A percentile compares a stretch with the other conserved stretches of the same genome.
These are phyloP conservation scores for Ricordea florida DNA, from an alignment of 92 coral and sea anemone species.

Conservation along the genomic window DNA sequence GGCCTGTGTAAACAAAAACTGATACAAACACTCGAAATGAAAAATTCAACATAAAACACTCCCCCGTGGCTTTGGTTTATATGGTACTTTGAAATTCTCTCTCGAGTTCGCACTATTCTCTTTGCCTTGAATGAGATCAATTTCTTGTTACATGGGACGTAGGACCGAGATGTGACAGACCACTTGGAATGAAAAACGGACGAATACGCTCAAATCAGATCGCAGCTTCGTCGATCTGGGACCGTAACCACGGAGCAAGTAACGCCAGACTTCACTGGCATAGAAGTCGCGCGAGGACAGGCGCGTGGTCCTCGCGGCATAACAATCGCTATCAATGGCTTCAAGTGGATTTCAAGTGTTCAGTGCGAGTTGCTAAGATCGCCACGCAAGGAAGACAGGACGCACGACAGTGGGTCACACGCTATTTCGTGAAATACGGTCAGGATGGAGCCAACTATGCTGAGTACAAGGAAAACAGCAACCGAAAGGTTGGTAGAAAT, in stretches of 20 bases:
- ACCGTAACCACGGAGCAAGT: conserved; percentile 49
- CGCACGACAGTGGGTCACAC: conserved; percentile 39
- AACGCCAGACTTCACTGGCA: conserved; percentile 61
- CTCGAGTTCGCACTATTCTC: background rate
- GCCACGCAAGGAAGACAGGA: conserved; percentile 42
- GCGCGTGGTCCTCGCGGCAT: conserved; percentile 67
- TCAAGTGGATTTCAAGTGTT: conserved; percentile 57
- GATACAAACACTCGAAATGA: too few relatives aligned
- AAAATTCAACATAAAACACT: too few relatives aligned
- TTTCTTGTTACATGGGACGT: background rate
- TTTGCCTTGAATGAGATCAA: too few relatives aligned
- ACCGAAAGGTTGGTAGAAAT: conserved; percentile 5
- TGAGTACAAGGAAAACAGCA: conserved; percentile 32
- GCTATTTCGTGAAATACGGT: conserved; percentile 23
- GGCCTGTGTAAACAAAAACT: too few relatives aligned
- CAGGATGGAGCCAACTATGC: conserved; percentile 26
- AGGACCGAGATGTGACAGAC: conserved; percentile 52
- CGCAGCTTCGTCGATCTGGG: conserved; percentile 37
- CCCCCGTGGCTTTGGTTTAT: too few relatives aligned
- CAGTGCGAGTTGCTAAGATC: conserved; percentile 23
- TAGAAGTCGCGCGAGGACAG: conserved; percentile 7
- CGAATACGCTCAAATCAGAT: conserved; percentile 50
- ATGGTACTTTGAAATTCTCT: background rate
- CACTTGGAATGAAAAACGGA: conserved; percentile 58
- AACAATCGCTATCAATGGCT: conserved; percentile 82